phyloP scores from a whole-genome alignment of 2,113 vertebrate species.

The Saccopteryx leptura region DNA sequence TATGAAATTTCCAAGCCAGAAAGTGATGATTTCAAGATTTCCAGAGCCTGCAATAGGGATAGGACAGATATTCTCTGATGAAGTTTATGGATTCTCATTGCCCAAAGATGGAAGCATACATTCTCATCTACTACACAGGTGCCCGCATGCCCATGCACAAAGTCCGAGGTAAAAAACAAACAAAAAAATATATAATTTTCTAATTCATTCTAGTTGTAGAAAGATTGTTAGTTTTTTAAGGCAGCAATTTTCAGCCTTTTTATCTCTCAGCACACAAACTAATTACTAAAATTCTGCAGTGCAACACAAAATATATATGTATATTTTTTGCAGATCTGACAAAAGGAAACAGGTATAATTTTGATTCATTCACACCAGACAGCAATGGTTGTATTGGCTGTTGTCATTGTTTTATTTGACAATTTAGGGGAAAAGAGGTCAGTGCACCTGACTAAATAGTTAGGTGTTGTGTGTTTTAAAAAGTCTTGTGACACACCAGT shows the following conservation, averaged over 20 bases:
- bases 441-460: not conserved
- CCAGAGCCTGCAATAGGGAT: not conserved
- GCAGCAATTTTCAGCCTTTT: not conserved
- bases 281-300: not conserved
- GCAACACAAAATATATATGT: not conserved
- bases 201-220: not conserved
- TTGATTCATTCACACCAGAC: not conserved
- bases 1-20: not conserved
- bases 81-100: not conserved
- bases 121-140: not conserved
- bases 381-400: not conserved
- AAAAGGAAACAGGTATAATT: not conserved
- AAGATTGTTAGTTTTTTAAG: conserved; percentile 28
- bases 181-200: not conserved
- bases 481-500: not conserved
- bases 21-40: conserved; percentile 5
- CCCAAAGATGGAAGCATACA: not conserved
- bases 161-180: not conserved
- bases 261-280: not conserved
- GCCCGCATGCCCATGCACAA: not conserved
- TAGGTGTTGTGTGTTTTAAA: not conserved
- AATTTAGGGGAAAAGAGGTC: not conserved
- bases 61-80: not conserved
- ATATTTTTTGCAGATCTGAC: not conserved
- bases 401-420: not conserved